Evolutionary conservation across 2,797 vertebrate genomes (phyloP).

Genomic region (Macrochelys suwanniensis): DNA sequence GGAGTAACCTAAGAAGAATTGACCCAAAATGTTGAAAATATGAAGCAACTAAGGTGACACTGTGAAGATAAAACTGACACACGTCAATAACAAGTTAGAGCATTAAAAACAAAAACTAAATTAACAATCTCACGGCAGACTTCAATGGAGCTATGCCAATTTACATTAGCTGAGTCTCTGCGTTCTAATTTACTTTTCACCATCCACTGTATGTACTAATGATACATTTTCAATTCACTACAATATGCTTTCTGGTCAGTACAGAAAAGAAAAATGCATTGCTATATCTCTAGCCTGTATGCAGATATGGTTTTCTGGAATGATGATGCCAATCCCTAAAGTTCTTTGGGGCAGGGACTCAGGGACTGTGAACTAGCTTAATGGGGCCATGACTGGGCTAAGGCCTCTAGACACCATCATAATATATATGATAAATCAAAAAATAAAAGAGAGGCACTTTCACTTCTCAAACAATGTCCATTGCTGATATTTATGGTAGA

Average conservation of each 20-base stretch:
- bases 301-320: background rate
- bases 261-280: background rate
- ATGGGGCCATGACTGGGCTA: rapidly evolving
- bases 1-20: background rate
- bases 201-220: rapidly evolving
- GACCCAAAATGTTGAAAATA: background rate
- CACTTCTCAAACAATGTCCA: background rate
- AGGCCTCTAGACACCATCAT: rapidly evolving
- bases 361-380: background rate
- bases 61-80: background rate
- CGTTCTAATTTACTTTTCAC: background rate
- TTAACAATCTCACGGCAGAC: background rate
- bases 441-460: rapidly evolving
- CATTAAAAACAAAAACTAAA: background rate
- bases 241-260: background rate
- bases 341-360: background rate
- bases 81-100: rapidly evolving
- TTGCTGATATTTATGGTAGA: background rate
- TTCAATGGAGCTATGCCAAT: background rate
- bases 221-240: background rate
- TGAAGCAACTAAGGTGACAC: background rate
- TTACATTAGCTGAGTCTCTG: rapidly evolving
- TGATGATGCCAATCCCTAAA: background rate
- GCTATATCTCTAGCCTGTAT: background rate
- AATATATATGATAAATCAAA: background rate